phyloP scores from a whole-genome alignment of 2,113 vertebrate genomes.

The Ageneiosus marmoratus region DNA sequence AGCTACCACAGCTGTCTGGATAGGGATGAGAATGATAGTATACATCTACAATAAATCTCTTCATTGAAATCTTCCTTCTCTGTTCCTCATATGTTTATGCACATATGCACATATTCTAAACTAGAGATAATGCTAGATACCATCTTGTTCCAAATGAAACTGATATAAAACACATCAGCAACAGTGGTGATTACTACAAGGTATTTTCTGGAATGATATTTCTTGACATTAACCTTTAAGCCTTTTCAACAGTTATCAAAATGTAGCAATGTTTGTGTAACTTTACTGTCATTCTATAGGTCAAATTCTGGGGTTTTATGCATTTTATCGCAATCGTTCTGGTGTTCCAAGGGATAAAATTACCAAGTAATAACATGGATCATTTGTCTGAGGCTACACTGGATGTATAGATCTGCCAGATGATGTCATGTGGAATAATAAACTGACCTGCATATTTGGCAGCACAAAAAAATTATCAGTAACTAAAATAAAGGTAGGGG shows the following conservation, averaged over 20 bases:
- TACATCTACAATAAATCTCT: not conserved
- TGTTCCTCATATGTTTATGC: not conserved
- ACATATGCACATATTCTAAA: not conserved
- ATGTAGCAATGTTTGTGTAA: slow-evolving; percentile 17
- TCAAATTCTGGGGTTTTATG: not conserved
- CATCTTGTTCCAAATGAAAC: not conserved
- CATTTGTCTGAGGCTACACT: slow-evolving; percentile 20
- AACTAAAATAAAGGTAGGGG: not conserved
- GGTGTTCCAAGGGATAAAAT: slow-evolving; percentile 10
- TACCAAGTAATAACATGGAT: slow-evolving; percentile 19
- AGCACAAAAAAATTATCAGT: slow-evolving; percentile 28
- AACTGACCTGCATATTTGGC: slow-evolving; percentile 11
- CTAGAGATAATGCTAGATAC: not conserved
- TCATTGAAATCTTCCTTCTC: not conserved
- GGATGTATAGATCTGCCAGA: not conserved
- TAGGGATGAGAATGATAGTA: not conserved
- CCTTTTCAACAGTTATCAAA: not conserved
- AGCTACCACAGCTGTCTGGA: not conserved
- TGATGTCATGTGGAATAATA: slow-evolving; percentile 10
- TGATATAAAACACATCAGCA: not conserved
- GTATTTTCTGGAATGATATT: not conserved
- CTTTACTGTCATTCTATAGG: slow-evolving; percentile 6
- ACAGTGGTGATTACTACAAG: not conserved
- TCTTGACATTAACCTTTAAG: not conserved
- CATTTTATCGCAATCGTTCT: slow-evolving; percentile 24